These are phyloP conservation scores for Crotalus viridis DNA, from an alignment of 2,113 vertebrate genomes.

Conservation along the genomic window DNA sequence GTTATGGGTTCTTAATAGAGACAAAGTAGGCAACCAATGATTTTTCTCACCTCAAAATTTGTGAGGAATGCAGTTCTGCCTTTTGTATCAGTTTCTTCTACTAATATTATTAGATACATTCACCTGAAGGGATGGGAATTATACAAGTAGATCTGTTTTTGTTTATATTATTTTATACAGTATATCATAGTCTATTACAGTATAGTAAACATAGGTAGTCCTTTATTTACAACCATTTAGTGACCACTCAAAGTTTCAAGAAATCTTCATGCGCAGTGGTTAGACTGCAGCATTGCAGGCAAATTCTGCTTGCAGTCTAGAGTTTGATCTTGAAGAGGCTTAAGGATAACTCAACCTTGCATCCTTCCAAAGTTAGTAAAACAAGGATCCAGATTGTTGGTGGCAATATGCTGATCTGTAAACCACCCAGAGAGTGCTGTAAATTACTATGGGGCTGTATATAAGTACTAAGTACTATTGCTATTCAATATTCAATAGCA, in stretches of 20 bases:
- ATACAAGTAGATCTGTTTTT: background rate
- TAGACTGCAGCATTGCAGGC: background rate
- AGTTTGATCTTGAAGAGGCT: no score
- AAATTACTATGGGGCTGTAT: background rate
- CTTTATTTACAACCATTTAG: background rate
- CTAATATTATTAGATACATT: background rate
- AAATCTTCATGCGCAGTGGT: background rate
- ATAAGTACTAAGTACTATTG: no score
- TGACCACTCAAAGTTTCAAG: background rate
- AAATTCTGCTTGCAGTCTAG: no score
- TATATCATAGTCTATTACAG: background rate
- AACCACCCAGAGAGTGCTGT: background rate
- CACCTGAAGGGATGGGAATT: background rate
- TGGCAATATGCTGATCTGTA: background rate
- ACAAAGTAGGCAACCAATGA: background rate
- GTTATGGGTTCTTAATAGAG: background rate
- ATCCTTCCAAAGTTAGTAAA: no score
- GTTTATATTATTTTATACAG: background rate
- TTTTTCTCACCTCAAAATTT: background rate
- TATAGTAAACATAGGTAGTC: background rate
- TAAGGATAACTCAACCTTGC: no score
- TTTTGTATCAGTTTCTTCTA: background rate
- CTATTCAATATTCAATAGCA: background rate
- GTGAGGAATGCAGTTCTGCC: background rate
- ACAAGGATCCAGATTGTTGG: background rate